These are phyloP conservation scores for Xestobium rufovillosum DNA, from an alignment of 2,888 invertebrate species.

Conservation along the genomic window DNA sequence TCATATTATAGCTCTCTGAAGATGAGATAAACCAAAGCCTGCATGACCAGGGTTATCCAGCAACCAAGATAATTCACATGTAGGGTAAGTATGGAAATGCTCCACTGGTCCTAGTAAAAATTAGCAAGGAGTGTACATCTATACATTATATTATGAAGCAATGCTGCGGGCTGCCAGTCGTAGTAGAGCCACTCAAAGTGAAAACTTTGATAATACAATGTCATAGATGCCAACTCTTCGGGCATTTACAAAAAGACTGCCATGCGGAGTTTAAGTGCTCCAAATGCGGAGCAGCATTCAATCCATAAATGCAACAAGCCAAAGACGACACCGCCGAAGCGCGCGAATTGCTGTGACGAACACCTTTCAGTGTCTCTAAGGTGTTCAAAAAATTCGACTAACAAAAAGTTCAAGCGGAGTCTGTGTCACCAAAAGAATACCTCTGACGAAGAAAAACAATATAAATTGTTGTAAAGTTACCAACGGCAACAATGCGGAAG, in stretches of 20 bases:
- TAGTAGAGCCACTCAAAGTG: constrained; percentile 1
- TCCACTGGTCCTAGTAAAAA: constrained; percentile 6
- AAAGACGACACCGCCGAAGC: constrained; percentile 3
- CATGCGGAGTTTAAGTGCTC: neutral
- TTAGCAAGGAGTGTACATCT: neutral
- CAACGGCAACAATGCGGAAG: constrained; percentile 4
- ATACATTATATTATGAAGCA: constrained; percentile 3
- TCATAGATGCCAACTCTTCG: constrained; percentile 9
- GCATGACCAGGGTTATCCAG: constrained; percentile 1
- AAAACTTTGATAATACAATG: constrained; percentile 7
- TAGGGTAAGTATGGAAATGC: neutral
- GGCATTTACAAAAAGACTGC: constrained; percentile 7
- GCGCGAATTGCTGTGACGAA: constrained; percentile 10
- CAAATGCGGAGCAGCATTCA: constrained; percentile 8
- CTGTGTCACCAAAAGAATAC: too few species aligned
- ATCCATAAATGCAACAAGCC: constrained; percentile 4
- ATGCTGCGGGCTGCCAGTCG: neutral
- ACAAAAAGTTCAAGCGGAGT: too few species aligned
- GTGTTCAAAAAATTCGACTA: constrained; percentile 5
- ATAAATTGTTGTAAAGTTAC: too few species aligned
- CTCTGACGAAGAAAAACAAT: too few species aligned
- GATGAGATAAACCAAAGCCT: neutral
- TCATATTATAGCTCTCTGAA: too few species aligned
- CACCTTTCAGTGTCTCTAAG: constrained; percentile 7
- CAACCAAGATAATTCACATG: neutral